Conservation (phyloP, 2,113 vertebrate species). For the Gymnarchus niloticus region DNA sequence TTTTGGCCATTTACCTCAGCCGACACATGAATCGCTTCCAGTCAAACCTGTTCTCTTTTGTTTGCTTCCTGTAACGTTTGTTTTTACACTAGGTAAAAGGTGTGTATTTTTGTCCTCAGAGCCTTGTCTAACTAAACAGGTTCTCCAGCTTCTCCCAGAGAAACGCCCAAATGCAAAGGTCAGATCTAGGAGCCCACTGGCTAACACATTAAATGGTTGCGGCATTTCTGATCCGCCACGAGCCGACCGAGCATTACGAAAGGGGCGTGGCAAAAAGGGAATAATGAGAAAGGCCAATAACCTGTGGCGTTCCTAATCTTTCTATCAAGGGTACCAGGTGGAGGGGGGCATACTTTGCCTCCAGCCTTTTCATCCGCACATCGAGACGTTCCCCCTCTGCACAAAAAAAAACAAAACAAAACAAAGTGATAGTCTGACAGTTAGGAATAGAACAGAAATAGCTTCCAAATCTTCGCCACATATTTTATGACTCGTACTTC, state of each 20-base stretch:
- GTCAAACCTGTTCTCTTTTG: not conserved
- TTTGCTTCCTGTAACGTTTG: not conserved
- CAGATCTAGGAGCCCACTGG: not conserved
- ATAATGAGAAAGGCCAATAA: constrained; percentile 41
- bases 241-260: not conserved
- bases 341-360: constrained; percentile 96
- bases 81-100: not conserved
- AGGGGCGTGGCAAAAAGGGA: not conserved
- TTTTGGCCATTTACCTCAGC: too few relatives aligned
- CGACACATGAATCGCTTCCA: not conserved
- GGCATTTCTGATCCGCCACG: too few relatives aligned
- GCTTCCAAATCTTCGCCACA: not conserved
- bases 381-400: constrained; percentile 96
- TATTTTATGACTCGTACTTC: not conserved
- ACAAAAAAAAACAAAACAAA: constrained; percentile 40
- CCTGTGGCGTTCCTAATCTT: constrained; percentile 95
- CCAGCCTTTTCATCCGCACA: constrained; percentile 96
- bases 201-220: too few relatives aligned
- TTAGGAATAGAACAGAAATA: not conserved
- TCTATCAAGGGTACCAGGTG: constrained; percentile 97
- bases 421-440: not conserved
- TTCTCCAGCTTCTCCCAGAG: not conserved
- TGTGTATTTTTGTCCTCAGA: too few relatives aligned
- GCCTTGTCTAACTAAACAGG: not conserved
- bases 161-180: not conserved